Conservation (phyloP, 2,113 vertebrate species). For the Catagonus wagneri region DNA sequence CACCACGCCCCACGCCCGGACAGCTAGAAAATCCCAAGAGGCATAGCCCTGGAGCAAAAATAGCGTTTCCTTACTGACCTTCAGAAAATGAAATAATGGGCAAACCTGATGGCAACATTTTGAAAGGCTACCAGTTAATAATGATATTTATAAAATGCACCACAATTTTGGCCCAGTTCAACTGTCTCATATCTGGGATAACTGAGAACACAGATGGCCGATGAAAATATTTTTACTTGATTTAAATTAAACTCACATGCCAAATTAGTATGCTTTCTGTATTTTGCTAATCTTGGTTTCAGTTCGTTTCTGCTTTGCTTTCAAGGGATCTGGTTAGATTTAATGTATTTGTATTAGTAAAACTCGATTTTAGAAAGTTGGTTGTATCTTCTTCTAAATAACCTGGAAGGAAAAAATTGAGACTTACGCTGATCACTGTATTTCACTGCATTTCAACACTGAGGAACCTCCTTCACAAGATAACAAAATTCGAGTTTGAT, state of each 20-base stretch:
- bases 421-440: neutral
- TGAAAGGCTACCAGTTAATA: neutral
- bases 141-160: neutral
- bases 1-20: too few relatives aligned
- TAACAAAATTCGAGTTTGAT: neutral
- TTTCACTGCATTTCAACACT: neutral
- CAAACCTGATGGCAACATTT: neutral
- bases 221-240: slow-evolving; percentile 27
- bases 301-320: slow-evolving; percentile 21
- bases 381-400: neutral
- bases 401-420: neutral
- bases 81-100: neutral
- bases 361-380: neutral
- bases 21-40: neutral
- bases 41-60: too few relatives aligned
- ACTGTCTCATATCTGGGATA: neutral
- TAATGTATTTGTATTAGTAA: neutral
- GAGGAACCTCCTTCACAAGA: neutral
- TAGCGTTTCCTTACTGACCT: neutral
- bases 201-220: neutral
- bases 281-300: neutral
- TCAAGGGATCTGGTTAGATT: slow-evolving; percentile 35
- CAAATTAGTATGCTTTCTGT: neutral
- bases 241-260: slow-evolving; percentile 16
- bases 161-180: neutral